Evolutionary conservation across 2,888 invertebrate species (phyloP), one percentile per base, ranked within the genome.

Genomic region (Drosophila nigritarsus): DNA sequence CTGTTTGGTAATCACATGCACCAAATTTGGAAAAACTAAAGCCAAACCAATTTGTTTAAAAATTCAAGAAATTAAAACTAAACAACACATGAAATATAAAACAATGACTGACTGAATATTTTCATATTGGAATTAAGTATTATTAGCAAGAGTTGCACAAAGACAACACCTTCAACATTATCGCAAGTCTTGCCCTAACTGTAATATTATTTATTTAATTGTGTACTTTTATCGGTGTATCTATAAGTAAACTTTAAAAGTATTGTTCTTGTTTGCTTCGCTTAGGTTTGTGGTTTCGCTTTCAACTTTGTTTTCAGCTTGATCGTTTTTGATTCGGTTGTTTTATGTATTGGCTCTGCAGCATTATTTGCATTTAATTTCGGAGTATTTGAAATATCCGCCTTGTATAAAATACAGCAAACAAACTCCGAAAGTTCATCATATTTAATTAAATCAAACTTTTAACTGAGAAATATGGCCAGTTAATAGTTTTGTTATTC

Each of bases 301-400:
- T 59, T 58, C 34, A 80, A 60, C 42, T 70, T 20, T 49, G 80
- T 13, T 54, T 76, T 45, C 27, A 63, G 77, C 77, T 77, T 77
- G 77, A 65, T 49, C 18, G 42, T 56, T 45, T 65, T 53, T n/a
- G 30, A 60, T 50, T 49, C 24, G 49, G 11, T 59, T 34, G 50
- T 58, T 56, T 61, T 56, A 48, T 34, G 18, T 68, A 20, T 54
- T 72, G 40, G 24, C 24, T 50, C 49, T 54, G 15, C 24, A 27
- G 36, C 11, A 34, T 18, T 58, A 58, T 58, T 62, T 48, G 51
- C 42, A 56, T 72, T 65, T 42, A 24, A 45, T n/a, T 29, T 9
- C 1, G 30, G 8, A 40, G 53, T 54, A 4, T 40, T 36, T 30
- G 7, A n/a, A 53, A 48, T 45, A 66, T 66, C 54, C 66, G 68